phyloP scores from a whole-genome alignment of 2,888 invertebrate genomes.

The Globia sparganii region DNA sequence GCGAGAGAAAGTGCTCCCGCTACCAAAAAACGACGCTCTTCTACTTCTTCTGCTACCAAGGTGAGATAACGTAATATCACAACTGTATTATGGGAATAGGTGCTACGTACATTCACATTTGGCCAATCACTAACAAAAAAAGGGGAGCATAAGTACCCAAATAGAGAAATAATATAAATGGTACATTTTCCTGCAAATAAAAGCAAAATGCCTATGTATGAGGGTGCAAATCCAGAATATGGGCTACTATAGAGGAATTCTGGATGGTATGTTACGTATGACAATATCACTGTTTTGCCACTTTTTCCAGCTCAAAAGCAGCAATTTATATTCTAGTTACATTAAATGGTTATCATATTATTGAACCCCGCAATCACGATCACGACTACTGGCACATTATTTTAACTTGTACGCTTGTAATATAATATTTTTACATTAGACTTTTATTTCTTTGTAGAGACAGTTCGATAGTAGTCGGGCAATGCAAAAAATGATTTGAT shows the following conservation, averaged over 20 bases:
- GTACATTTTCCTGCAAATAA: too few species aligned
- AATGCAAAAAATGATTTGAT: too few species aligned
- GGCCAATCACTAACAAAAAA: too few species aligned
- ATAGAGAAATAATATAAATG: too few species aligned
- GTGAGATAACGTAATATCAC: slow-evolving; percentile 60
- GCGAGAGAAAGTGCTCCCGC: slow-evolving; percentile 81
- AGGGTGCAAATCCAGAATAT: neutral
- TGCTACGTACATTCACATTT: neutral
- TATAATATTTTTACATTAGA: too few species aligned
- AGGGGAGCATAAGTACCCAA: neutral
- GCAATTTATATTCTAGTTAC: too few species aligned
- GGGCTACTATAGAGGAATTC: neutral
- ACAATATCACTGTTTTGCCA: neutral
- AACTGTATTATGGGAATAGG: fast-evolving
- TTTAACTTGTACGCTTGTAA: neutral
- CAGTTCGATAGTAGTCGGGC: slow-evolving; percentile 14
- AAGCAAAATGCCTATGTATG: neutral
- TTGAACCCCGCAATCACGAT: too few species aligned
- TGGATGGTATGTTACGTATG: neutral
- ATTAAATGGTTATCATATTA: too few species aligned
- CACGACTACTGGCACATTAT: neutral
- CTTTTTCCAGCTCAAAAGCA: neutral
- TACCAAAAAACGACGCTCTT: slow-evolving; percentile 84
- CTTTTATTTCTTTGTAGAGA: slow-evolving; percentile 6
- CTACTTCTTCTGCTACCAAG: slow-evolving; percentile 84